phyloP scores from a whole-genome alignment of 2,113 vertebrate species.

The Hemibagrus wyckioides region DNA sequence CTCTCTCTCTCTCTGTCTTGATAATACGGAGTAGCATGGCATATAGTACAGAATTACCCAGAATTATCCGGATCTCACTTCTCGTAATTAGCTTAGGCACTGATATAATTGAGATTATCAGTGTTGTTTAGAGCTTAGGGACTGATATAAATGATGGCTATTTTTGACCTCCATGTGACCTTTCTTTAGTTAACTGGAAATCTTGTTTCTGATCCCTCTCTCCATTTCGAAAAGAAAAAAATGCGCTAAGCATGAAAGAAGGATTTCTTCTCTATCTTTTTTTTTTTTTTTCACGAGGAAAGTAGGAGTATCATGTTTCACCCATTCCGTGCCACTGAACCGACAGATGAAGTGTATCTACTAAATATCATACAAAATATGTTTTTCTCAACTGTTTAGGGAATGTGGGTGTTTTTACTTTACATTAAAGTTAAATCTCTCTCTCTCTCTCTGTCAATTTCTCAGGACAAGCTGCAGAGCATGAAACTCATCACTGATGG shows the following conservation, averaged over 20 bases:
- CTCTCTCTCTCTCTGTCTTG: too few species aligned
- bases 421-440: neutral
- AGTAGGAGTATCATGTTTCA: neutral
- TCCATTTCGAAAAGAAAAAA: neutral
- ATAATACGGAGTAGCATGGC: slow-evolving; percentile 37
- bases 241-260: neutral
- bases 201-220: neutral
- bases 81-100: neutral
- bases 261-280: neutral
- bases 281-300: neutral
- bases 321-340: neutral
- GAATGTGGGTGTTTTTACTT: neutral
- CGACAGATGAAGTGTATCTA: neutral
- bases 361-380: neutral
- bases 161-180: neutral
- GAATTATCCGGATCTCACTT: neutral
- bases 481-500: slow-evolving; percentile 70
- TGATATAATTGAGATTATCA: neutral
- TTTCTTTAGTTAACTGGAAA: neutral
- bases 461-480: slow-evolving; percentile 86
- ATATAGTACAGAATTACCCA: neutral
- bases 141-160: neutral
- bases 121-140: neutral
- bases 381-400: neutral
- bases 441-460: slow-evolving; percentile 54